These are phyloP conservation scores for Cyclophora albipunctata DNA, from an alignment of 2,888 invertebrate species.

Conservation along the genomic window DNA sequence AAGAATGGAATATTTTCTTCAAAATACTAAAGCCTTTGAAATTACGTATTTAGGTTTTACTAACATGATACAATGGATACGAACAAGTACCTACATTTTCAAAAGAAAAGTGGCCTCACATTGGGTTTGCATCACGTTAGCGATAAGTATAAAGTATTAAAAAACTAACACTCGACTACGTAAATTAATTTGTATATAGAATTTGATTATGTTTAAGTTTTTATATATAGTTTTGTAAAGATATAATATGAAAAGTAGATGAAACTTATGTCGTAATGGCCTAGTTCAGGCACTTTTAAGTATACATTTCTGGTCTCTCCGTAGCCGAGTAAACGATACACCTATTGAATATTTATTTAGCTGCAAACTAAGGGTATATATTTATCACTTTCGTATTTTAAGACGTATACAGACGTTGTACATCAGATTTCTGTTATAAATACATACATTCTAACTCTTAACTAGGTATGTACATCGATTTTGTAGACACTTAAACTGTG, in stretches of 20 bases:
- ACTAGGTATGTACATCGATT: conserved; percentile 14
- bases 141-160: neutral
- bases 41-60: conserved; percentile 63
- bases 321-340: conserved; percentile 27
- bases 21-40: conserved; percentile 66
- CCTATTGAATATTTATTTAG: conserved; percentile 33
- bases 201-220: neutral
- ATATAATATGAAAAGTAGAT: too few species aligned
- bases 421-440: conserved; percentile 67
- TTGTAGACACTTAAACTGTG: conserved; percentile 16
- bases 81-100: conserved; percentile 3
- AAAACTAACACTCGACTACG: neutral
- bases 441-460: conserved; percentile 40
- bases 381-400: conserved; percentile 48
- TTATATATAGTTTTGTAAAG: too few species aligned
- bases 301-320: neutral
- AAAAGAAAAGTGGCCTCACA: neutral
- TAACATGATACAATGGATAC: conserved; percentile 36
- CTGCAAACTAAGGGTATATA: conserved; percentile 28
- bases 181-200: neutral
- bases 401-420: conserved; percentile 74
- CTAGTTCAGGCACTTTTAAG: too few species aligned
- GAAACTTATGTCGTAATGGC: too few species aligned
- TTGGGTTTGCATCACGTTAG: neutral
- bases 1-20: conserved; percentile 70